Conservation (phyloP, 2,113 vertebrate species). For the Gallinago media region DNA sequence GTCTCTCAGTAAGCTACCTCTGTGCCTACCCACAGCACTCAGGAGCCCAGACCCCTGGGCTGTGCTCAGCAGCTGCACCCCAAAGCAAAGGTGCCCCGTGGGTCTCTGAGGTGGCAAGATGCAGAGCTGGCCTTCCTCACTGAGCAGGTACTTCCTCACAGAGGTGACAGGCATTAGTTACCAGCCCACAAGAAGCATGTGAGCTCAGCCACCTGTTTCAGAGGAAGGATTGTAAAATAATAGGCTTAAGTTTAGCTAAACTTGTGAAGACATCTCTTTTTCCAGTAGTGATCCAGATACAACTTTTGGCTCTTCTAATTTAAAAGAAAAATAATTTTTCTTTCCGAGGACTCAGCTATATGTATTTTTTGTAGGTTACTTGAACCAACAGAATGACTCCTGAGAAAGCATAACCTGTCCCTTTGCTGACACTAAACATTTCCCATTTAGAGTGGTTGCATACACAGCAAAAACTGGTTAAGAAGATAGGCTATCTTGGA, state of each 20-base stretch:
- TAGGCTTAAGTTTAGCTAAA: neutral
- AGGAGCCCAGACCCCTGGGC: neutral
- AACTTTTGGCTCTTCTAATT: neutral
- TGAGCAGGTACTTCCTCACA: accelerated
- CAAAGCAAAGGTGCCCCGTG: neutral
- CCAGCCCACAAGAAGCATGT: accelerated
- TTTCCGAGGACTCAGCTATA: neutral
- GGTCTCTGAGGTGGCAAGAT: accelerated
- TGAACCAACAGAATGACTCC: neutral
- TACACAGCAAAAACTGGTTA: neutral
- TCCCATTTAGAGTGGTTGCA: neutral
- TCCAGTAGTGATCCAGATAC: neutral
- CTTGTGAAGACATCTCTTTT: neutral
- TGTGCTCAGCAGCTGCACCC: neutral
- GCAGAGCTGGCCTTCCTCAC: neutral
- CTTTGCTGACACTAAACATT: neutral
- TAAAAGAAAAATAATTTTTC: neutral
- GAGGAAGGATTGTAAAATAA: neutral
- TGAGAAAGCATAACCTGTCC: neutral
- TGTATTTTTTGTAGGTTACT: neutral
- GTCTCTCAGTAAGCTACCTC: neutral
- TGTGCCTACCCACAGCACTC: neutral
- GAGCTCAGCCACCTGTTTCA: neutral
- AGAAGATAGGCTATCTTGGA: neutral
- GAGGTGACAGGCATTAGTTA: neutral